phyloP scores from a whole-genome alignment of 2,888 invertebrate species.

The Glomeris marginata region DNA sequence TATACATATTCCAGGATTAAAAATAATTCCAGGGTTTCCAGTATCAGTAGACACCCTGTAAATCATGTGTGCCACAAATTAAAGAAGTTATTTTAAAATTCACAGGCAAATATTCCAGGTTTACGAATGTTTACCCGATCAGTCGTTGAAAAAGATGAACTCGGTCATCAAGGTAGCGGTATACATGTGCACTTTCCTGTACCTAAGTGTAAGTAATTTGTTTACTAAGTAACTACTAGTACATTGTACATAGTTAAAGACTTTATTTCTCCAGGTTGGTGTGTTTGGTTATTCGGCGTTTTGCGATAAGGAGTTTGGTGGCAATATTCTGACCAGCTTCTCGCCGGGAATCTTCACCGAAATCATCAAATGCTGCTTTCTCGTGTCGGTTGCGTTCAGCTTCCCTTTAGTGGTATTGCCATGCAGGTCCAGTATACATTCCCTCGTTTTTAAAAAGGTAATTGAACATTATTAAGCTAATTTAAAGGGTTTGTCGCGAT shows the following conservation, averaged over 20 bases:
- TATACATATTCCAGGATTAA: no score
- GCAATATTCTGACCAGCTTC: conserved; percentile 81
- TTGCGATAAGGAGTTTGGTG: conserved; percentile 56
- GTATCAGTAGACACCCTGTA: no score
- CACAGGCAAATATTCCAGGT: conserved; percentile 76
- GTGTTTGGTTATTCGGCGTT: conserved; percentile 88
- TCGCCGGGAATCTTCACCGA: conserved; percentile 59
- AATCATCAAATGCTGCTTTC: conserved; percentile 84
- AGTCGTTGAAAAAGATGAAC: conserved; percentile 77
- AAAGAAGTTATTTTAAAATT: conserved; percentile 13
- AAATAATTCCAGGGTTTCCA: no score
- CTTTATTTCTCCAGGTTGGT: conserved; percentile 53
- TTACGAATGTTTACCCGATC: conserved; percentile 74
- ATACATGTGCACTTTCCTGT: conserved; percentile 77
- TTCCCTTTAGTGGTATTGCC: conserved; percentile 96
- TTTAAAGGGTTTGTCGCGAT: no score
- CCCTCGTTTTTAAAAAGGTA: conserved; percentile 71
- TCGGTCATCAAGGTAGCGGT: conserved; percentile 73
- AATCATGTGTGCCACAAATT: no score
- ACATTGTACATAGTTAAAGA: no score
- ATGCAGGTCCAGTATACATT: conserved; percentile 82
- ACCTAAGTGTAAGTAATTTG: conserved; percentile 41
- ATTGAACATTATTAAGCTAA: conserved; percentile 19
- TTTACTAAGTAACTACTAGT: no score
- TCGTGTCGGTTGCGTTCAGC: conserved; percentile 85